phyloP scores from a whole-genome alignment of 1,140 invertebrate species.

The Andrena cerasifolii region DNA sequence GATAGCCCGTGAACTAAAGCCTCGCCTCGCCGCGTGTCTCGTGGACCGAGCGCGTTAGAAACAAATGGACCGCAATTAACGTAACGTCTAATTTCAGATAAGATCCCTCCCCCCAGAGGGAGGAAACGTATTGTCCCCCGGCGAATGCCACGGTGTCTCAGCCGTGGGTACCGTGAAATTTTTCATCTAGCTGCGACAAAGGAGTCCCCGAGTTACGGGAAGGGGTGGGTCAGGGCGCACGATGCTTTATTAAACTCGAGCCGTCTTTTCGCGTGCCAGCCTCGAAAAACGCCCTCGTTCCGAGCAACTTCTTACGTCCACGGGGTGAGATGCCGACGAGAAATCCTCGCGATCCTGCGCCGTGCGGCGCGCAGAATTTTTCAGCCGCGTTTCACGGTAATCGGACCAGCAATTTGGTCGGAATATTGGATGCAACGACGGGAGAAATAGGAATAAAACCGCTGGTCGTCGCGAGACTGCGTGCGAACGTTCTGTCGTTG shows the following conservation, averaged over 20 bases:
- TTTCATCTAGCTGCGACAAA: conserved; percentile 8
- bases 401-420: not conserved
- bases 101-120: not conserved
- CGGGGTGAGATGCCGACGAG: not conserved
- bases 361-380: conserved; percentile 1
- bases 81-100: conserved; percentile 1
- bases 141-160: not conserved
- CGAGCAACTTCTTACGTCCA: not conserved
- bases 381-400: conserved; percentile 5
- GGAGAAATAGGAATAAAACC: too few species aligned
- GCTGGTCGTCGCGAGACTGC: too few species aligned
- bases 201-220: not conserved
- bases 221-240: fast-evolving
- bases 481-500: too few species aligned
- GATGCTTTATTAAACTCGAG: conserved; percentile 13
- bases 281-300: not conserved
- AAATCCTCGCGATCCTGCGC: not conserved
- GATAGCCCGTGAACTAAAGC: conserved; percentile 3
- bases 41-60: not conserved
- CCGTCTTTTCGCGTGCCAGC: not conserved
- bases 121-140: not conserved
- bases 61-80: conserved; percentile 36
- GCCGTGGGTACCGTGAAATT: not conserved
- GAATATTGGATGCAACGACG: conserved; percentile 17
- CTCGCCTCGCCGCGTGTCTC: not conserved